These are phyloP conservation scores for Drosophila nigromelanica DNA, from an alignment of 1,140 invertebrate genomes.

Conservation along the genomic window DNA sequence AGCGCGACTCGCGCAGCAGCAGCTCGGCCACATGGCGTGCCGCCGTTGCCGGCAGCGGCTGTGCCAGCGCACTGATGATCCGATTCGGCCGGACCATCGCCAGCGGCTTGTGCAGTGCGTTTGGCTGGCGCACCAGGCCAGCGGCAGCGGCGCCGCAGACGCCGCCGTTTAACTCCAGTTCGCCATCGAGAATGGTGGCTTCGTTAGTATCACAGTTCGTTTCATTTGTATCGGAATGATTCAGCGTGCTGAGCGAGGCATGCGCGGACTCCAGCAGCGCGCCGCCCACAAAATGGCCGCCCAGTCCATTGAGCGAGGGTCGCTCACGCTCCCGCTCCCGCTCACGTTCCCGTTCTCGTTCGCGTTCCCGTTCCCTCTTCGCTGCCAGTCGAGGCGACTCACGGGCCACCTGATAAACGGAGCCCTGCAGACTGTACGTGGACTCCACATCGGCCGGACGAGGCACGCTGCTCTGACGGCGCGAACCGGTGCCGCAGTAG, in stretches of 20 bases:
- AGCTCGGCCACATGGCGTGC: slow-evolving; percentile 45
- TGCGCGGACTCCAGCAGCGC: slow-evolving; percentile 62
- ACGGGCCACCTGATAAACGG: slow-evolving; percentile 60
- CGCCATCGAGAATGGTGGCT: slow-evolving; percentile 46
- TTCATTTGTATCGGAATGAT: slow-evolving; percentile 83
- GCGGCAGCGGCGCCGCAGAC: slow-evolving; percentile 32
- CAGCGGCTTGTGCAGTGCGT: slow-evolving; percentile 76
- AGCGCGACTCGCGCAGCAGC: slow-evolving; percentile 73
- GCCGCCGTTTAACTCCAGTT: slow-evolving; percentile 35
- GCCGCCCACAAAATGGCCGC: slow-evolving; percentile 53
- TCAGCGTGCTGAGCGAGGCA: slow-evolving; percentile 80
- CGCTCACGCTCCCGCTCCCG: slow-evolving; percentile 67
- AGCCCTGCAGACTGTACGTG: slow-evolving; percentile 81
- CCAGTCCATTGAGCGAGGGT: slow-evolving; percentile 67
- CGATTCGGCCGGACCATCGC: slow-evolving; percentile 82
- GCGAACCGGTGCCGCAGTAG: slow-evolving; percentile 76
- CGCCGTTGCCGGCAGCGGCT: slow-evolving; percentile 35
- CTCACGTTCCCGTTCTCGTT: slow-evolving; percentile 48
- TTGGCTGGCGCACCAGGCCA: slow-evolving; percentile 68
- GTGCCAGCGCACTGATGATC: slow-evolving; percentile 71
- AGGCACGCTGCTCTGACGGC: slow-evolving; percentile 84
- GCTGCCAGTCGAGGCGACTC: slow-evolving; percentile 75
- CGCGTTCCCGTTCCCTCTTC: slow-evolving; percentile 43
- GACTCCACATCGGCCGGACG: slow-evolving; percentile 82
- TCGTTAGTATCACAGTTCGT: slow-evolving; percentile 83